Base-by-base conservation (phyloP, 2,113 vertebrate species). In the Myodes glareolus region DNA sequence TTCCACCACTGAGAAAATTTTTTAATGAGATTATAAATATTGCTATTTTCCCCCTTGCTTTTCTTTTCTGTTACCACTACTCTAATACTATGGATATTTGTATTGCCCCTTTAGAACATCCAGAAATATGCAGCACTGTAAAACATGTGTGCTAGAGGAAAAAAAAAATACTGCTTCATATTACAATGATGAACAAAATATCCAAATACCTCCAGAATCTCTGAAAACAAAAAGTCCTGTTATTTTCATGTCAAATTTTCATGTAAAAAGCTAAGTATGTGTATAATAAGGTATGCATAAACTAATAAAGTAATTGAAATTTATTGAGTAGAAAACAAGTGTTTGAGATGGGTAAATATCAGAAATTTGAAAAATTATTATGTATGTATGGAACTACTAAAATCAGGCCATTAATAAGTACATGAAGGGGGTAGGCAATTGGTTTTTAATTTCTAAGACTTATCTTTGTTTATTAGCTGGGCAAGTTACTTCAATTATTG, bases 171-270 rank as follows among this genome's bases (percentile, higher is more conserved):
- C 7, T 31, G 19, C 21, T 88, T 42, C 36, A 29, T 42, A 63
- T 36, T 77, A 23, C 52, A 70, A 3, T 27, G 52, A 90, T 21
- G 4, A 73, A 77, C 13, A 95, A 80, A 73, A 77, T 75, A 10
- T 77, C 23, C n/a, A 36, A 23, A n/a, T 86, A 67, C 3, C 88
- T 84, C 78, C 70, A 78, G 72, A 93, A 4, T n/a, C 23, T 86
- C 19, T 73, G 45, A 76, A 52, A 52, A 52, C 31, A 12, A 33
- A 81, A 61, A 82, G 16, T 31, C 13, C 65, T 55, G 3, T 73
- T 85, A 85, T 86, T 93, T 92, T 95, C 16, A 61, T 29, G 55
- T 73, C 52, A 55, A 17, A 80, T 85, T 93, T 92, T 95, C 17
- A 68, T 36, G 63, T 68, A 31, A 89, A 95, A 75, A 86, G 36